Base-by-base conservation (phyloP, 2,113 vertebrate genomes). In the Saccopteryx leptura region DNA sequence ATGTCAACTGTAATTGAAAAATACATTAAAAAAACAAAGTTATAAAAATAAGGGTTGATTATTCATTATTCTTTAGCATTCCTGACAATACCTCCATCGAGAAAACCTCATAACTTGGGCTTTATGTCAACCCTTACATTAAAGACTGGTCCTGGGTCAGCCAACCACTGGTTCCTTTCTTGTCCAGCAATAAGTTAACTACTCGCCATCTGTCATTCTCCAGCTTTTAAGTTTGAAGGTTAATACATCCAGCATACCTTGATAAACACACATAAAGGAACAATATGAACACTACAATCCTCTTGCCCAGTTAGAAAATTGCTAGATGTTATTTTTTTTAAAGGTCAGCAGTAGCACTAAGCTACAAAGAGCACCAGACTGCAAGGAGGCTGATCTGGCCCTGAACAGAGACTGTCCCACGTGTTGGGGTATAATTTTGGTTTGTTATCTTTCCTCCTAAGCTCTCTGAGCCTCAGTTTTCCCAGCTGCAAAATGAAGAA, bases 251-350 rank as follows among this genome's bases (percentile, higher is more conserved):
- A 58, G 52, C 46, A 28, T 9, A 63, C 52, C 58, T 81, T 39
- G 71, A 26, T 28, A 52, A 83, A 75, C 26, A 39, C 56, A 54
- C 39, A 54, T 17, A 78, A 63, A 76, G 26, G 66, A 4, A 2
- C 17, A 33, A 56, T 15, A 18, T 19, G 7, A 52, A 46, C 4
- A 31, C 60, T 81, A 71, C 12, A 23, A 8, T 58, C 75, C 46
- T 79, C 71, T 88, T 28, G 6, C 4, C 75, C 60, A 75, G 10
- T 66, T 66, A 87, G 54, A 97, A 96, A 91, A 81, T 2, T 61
- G 28, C 7, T 31, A 31, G 65, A 52, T 21, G 14, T 74, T 83
- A 66, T 58, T 66, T 94, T 84, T 83, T 17, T 11, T n/a, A 91
- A 94, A 82, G 74, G 71, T 61, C 7, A 19, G 12, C n/a, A 84